A percentile compares a stretch with the other conserved stretches of the same genome.
Evolutionary conservation across 2,888 invertebrate species (phyloP).

Genomic region (Psylliodes chrysocephalus): DNA sequence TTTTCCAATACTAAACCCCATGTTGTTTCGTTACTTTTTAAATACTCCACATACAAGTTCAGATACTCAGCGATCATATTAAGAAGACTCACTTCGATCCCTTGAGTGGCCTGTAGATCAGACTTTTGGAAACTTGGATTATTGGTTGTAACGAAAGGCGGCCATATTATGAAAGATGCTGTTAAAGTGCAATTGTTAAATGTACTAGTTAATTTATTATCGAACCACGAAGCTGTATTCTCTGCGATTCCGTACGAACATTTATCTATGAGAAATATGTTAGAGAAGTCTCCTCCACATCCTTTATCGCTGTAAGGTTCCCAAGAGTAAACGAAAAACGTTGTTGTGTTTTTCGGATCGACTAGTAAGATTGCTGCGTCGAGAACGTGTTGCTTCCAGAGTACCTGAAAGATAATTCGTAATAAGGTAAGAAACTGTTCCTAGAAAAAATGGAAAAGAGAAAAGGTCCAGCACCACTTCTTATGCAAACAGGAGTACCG

Average conservation of each 20-base stretch:
- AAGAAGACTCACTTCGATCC: slow-evolving; percentile 45
- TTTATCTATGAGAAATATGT: slow-evolving; percentile 44
- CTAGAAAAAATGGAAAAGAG: too few species aligned
- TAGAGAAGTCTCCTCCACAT: slow-evolving; percentile 46
- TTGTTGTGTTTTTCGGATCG: slow-evolving; percentile 33
- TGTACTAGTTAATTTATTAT: slow-evolving; percentile 51
- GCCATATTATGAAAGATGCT: slow-evolving; percentile 55
- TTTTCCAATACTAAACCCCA: slow-evolving; percentile 46
- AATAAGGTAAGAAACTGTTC: too few species aligned
- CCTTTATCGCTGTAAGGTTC: slow-evolving; percentile 50
- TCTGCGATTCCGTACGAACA: slow-evolving; percentile 43
- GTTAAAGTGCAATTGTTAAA: slow-evolving; percentile 55
- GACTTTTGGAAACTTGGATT: slow-evolving; percentile 20
- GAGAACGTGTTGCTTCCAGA: slow-evolving; percentile 45
- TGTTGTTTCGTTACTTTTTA: slow-evolving; percentile 22
- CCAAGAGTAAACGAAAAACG: slow-evolving; percentile 53
- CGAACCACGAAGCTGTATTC: slow-evolving; percentile 38
- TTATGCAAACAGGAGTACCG: too few species aligned
- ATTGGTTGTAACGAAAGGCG: slow-evolving; percentile 55
- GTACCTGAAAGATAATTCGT: neutral
- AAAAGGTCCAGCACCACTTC: too few species aligned
- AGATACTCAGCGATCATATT: slow-evolving; percentile 46
- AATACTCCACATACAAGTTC: slow-evolving; percentile 42
- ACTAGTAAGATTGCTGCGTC: slow-evolving; percentile 51
- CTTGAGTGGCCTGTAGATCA: slow-evolving; percentile 35